Percentiles rank a stretch among this genome's conserved stretches.
Evolutionary conservation across 2,797 vertebrate species (phyloP).

Genomic region (Loris lydekkerianus): DNA sequence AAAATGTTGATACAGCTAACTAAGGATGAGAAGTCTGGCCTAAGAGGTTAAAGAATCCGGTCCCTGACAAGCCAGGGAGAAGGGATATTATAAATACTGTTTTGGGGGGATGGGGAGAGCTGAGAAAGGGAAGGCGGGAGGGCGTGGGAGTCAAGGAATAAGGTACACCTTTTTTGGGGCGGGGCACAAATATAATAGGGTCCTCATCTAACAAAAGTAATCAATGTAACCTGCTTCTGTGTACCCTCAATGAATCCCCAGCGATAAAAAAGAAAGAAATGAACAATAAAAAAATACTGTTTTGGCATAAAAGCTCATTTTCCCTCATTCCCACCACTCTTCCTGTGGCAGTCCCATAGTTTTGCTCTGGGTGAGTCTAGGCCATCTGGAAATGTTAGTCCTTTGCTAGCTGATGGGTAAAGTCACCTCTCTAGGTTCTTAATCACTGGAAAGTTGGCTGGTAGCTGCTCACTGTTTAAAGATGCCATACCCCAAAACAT

Average conservation of each 20-base stretch:
- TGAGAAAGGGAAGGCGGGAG: too few relatives aligned
- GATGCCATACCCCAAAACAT: not conserved
- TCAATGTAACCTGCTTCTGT: too few relatives aligned
- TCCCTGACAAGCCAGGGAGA: not conserved
- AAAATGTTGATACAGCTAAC: not conserved
- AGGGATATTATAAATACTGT: not conserved
- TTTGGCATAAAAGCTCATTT: not conserved
- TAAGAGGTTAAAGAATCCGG: not conserved
- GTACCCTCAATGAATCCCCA: too few relatives aligned
- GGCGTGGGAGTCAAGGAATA: too few relatives aligned
- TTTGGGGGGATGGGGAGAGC: not conserved
- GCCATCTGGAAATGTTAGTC: not conserved
- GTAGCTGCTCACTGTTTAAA: not conserved
- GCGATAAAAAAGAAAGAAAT: too few relatives aligned
- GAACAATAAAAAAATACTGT: not conserved
- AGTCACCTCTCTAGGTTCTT: not conserved
- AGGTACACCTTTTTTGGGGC: too few relatives aligned
- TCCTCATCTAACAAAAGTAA: too few relatives aligned
- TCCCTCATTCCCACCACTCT: not conserved
- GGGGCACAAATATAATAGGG: too few relatives aligned
- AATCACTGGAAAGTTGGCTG: constrained; percentile 9
- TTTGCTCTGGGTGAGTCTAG: not conserved
- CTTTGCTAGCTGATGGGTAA: not conserved
- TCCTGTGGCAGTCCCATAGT: not conserved
- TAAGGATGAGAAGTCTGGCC: not conserved